These are phyloP conservation scores for Dasypus novemcinctus DNA, from an alignment of 2,113 vertebrate genomes.

Conservation along the genomic window DNA sequence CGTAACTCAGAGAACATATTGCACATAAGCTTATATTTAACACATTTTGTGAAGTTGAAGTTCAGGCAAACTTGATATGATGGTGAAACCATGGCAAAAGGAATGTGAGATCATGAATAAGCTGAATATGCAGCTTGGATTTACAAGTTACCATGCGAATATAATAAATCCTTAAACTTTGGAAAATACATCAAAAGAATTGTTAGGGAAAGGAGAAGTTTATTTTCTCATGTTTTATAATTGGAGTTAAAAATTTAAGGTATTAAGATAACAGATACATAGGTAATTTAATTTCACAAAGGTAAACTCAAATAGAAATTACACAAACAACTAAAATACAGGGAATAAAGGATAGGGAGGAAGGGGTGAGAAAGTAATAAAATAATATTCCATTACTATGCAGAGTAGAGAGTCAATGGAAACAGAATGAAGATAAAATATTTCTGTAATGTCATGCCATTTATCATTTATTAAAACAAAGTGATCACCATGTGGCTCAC, in stretches of 20 bases:
- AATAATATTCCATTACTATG: neutral
- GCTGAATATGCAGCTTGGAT: neutral
- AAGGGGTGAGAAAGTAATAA: neutral
- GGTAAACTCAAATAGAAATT: neutral
- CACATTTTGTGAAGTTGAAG: neutral
- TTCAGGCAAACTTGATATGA: neutral
- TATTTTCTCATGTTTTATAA: neutral
- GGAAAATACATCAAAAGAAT: neutral
- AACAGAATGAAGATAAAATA: neutral
- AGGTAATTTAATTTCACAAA: neutral
- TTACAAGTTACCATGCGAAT: neutral
- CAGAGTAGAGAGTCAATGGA: too few relatives aligned
- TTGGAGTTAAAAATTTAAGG: neutral
- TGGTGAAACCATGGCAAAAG: neutral
- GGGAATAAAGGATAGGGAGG: too few relatives aligned
- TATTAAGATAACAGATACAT: neutral
- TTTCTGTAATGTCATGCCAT: neutral
- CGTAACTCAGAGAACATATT: neutral
- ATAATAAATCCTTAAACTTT: neutral
- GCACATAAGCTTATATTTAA: neutral
- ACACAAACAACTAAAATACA: neutral
- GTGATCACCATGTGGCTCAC: neutral
- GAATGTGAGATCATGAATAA: neutral
- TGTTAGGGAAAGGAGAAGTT: neutral
- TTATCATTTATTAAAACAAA: neutral